Percentiles rank a stretch among this genome's conserved stretches.
These are phyloP conservation scores for Oscheius sp. DNA, from an alignment of 2,888 invertebrate genomes.

Conservation along the genomic window DNA sequence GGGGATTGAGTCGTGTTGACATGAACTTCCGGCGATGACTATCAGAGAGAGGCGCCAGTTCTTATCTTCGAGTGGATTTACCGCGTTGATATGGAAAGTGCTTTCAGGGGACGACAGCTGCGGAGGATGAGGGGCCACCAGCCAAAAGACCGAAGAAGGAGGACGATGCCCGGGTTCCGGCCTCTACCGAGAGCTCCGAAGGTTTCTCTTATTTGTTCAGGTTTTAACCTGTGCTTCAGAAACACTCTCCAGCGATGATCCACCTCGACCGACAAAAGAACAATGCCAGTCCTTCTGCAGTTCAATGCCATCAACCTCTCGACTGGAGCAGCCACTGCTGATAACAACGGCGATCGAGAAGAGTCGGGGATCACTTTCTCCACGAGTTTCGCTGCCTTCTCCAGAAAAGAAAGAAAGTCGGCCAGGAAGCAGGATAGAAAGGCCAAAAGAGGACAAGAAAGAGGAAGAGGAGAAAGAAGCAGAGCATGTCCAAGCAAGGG, in stretches of 20 bases:
- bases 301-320: constrained; percentile 6
- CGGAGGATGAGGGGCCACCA: not conserved
- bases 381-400: no score
- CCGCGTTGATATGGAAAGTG: constrained; percentile 18
- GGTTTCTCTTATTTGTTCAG: not conserved
- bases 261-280: not conserved
- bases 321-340: not conserved
- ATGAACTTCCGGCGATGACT: constrained; percentile 9
- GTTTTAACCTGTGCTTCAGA: not conserved
- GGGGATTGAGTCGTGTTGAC: not conserved
- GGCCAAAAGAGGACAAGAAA: not conserved
- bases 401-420: not conserved
- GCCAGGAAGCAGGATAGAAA: not conserved
- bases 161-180: constrained; percentile 22
- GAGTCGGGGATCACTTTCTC: no score
- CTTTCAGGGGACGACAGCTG: constrained; percentile 1
- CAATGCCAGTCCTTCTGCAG: constrained; percentile 6
- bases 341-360: no score
- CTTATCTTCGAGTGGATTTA: constrained; percentile 24
- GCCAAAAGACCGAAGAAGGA: constrained; percentile 13
- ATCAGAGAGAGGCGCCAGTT: constrained; percentile 21
- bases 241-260: constrained; percentile 9
- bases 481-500: not conserved
- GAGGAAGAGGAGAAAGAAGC: not conserved
- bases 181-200: constrained; percentile 15